Evolutionary conservation across 2,113 vertebrate genomes (phyloP).

Genomic region (Bubo scandiacus): DNA sequence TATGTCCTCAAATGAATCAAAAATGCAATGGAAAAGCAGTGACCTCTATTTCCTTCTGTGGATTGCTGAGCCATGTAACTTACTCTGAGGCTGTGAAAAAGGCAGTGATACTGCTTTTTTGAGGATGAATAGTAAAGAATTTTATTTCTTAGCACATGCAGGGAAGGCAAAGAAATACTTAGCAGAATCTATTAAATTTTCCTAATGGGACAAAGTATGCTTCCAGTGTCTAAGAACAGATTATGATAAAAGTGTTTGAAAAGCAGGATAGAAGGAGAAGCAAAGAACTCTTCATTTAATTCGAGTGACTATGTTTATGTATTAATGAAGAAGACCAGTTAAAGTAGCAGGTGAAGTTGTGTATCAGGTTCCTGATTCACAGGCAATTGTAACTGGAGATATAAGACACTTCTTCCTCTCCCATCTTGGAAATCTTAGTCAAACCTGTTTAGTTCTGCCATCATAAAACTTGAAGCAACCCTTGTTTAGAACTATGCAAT

Average conservation of each 20-base stretch:
- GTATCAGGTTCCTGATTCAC: not conserved
- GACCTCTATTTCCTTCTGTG: not conserved
- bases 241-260: not conserved
- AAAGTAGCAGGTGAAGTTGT: not conserved
- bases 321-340: not conserved
- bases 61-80: not conserved
- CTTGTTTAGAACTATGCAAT: not conserved
- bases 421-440: not conserved
- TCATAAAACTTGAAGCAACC: not conserved
- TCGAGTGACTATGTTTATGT: not conserved
- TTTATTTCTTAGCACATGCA: not conserved
- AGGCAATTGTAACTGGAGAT: not conserved
- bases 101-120: not conserved
- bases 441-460: not conserved
- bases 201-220: not conserved
- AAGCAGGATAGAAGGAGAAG: not conserved
- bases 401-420: not conserved
- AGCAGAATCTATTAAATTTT: not conserved
- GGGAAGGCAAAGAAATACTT: not conserved
- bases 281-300: not conserved
- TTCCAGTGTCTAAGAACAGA: conserved; percentile 3
- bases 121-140: not conserved
- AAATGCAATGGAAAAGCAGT: not conserved
- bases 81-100: not conserved
- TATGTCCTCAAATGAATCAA: not conserved